Conservation (phyloP, 2,113 vertebrate species). For the Tretioscincus oriximinensis region DNA sequence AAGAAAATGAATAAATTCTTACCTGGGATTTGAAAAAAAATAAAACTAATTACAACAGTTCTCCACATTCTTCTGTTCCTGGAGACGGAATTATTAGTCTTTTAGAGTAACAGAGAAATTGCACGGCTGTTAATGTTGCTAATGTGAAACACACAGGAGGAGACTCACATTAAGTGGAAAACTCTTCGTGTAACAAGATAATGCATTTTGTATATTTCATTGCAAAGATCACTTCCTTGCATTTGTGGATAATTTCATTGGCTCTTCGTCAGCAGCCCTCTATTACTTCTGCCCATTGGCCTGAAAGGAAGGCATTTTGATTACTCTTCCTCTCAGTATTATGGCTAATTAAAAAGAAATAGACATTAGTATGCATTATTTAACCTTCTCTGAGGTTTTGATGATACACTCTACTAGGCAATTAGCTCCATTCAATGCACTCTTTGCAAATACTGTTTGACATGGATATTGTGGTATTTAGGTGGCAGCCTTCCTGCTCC, state of each 20-base stretch:
- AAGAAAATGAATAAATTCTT: not conserved
- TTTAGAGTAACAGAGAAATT: not conserved
- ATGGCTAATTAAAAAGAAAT: not conserved
- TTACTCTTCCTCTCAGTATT: not conserved
- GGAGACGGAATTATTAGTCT: not conserved
- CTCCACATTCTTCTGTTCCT: slow-evolving; percentile 7
- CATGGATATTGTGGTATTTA: not conserved
- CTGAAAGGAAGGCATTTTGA: not conserved
- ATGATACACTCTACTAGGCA: not conserved
- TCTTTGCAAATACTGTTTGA: not conserved
- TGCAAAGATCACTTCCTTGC: not conserved
- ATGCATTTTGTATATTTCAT: not conserved
- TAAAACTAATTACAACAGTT: not conserved
- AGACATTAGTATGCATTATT: not conserved
- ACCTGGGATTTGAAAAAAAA: slow-evolving; percentile 3
- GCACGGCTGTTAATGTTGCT: not conserved
- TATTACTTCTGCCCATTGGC: not conserved
- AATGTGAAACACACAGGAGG: not conserved
- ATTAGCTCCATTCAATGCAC: not conserved
- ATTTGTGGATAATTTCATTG: not conserved
- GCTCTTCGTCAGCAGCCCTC: not conserved
- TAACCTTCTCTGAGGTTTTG: not conserved
- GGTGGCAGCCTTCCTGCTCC: no score
- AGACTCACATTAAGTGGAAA: not conserved
- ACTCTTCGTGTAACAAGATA: not conserved